Percentiles rank a stretch among this genome's conserved stretches.
These are phyloP conservation scores for Chydorus sphaericus DNA, from an alignment of 2,888 invertebrate species.

Conservation along the genomic window DNA sequence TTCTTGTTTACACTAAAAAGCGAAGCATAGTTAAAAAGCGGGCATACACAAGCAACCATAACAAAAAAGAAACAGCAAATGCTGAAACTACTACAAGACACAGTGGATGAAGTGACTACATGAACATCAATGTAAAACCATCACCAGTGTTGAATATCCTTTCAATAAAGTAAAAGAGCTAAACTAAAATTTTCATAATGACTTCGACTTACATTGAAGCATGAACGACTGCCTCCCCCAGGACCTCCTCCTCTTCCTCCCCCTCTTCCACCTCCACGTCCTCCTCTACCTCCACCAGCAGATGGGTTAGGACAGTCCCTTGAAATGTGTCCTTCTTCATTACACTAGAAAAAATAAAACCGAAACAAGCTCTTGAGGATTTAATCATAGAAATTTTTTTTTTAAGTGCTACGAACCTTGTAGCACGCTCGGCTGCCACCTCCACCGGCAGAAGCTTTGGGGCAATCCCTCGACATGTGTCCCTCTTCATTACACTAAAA, in stretches of 20 bases:
- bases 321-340: slow-evolving; percentile 21
- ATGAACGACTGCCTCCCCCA: slow-evolving; percentile 12
- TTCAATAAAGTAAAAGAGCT: not conserved
- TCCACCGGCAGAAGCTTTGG: slow-evolving; percentile 32
- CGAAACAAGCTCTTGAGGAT: no score
- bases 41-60: no score
- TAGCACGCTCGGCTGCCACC: no score
- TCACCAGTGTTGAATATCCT: no score
- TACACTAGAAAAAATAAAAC: slow-evolving; percentile 21
- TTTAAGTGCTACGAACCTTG: no score
- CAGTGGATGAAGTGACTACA: no score
- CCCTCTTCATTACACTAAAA: slow-evolving; percentile 24
- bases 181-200: not conserved
- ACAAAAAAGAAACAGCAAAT: no score
- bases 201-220: not conserved
- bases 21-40: not conserved
- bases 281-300: slow-evolving; percentile 29
- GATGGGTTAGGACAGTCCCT: slow-evolving; percentile 31
- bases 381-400: no score
- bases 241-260: slow-evolving; percentile 25
- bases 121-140: no score
- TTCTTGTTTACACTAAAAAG: not conserved
- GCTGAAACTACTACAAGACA: no score
- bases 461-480: slow-evolving; percentile 23
- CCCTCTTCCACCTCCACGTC: slow-evolving; percentile 23